Evolutionary conservation across 2,797 vertebrate genomes (phyloP), one percentile per base, ranked within the genome.

Genomic region (Serranus cabrilla): DNA sequence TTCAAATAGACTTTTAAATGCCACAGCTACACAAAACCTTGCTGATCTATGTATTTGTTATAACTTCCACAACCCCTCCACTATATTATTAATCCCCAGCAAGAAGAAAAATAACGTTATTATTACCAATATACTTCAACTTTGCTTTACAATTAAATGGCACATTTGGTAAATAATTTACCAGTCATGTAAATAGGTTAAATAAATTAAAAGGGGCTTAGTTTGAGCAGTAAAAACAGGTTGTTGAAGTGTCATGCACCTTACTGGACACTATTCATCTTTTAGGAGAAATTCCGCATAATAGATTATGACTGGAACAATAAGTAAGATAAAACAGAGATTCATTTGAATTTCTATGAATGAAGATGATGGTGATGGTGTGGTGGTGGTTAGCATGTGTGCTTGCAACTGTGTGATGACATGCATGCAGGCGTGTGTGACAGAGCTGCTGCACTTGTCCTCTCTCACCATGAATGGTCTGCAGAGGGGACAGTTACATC

Each of bases 401-500:
- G 8, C 10, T 40, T 34, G 25, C 49, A 42, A 10, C 49, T 45
- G 34, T 27, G 18, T 23, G 46, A 43, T 16, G 34, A n/a, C 56
- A 51, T 40, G 51, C 46, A 58, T 52, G 58, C 37, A 61, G 76
- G 69, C 64, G 65, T 68, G 84, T 60, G 34, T 39, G 57, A 59
- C 46, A 21, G 56, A 42, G 59, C 75, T 63, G 60, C 76, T 75
- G 72, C 57, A 58, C 70, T 52, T 61, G 47, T 66, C 65, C 63
- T 66, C 66, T 65, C 20, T 31, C 45, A 37, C 34, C 51, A 34
- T 74, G 76, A 82, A 71, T 40, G 69, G 72, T 68, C 58, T 75
- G 70, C 75, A 75, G 63, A 70, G 42, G 57, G 76, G 56, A 75
- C 51, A 76, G 82, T 93, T 89, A 91, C 88, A 89, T 92, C 84